Conservation (phyloP, 2,113 vertebrate genomes). For the Dromas ardeola region DNA sequence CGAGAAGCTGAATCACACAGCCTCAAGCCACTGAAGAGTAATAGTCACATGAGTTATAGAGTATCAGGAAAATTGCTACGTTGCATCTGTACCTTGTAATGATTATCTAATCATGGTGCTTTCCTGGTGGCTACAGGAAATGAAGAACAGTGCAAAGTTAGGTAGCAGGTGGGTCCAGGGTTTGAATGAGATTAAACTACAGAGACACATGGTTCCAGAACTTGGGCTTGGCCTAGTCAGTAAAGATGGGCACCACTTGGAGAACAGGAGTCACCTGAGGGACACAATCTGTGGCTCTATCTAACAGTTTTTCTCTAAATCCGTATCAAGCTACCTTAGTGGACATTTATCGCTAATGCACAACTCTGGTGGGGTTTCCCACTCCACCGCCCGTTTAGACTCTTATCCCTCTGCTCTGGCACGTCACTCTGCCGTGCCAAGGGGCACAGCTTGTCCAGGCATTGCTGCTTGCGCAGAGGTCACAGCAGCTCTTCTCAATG, state of each 20-base stretch:
- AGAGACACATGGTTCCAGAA: not conserved
- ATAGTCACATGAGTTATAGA: not conserved
- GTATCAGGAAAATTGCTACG: not conserved
- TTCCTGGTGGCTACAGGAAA: conserved; percentile 3
- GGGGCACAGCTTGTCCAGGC: not conserved
- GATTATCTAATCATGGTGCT: conserved; percentile 10
- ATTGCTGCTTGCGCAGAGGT: not conserved
- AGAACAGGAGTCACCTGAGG: not conserved
- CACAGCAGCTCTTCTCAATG: not conserved
- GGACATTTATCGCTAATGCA: accelerated
- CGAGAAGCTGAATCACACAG: not conserved
- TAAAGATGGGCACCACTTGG: not conserved
- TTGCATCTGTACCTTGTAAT: not conserved
- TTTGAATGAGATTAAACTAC: not conserved
- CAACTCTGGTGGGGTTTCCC: not conserved
- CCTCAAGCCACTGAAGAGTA: not conserved
- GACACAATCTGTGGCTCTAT: not conserved
- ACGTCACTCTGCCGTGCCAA: not conserved
- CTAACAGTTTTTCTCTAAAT: not conserved
- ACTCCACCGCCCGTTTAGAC: not conserved
- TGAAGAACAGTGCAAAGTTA: not conserved
- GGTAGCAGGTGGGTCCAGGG: not conserved
- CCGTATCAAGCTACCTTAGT: accelerated
- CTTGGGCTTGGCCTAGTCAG: not conserved
- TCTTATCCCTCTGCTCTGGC: not conserved